These are phyloP conservation scores for Lordiphosa collinella DNA, from an alignment of 1,140 invertebrate species.

Conservation along the genomic window DNA sequence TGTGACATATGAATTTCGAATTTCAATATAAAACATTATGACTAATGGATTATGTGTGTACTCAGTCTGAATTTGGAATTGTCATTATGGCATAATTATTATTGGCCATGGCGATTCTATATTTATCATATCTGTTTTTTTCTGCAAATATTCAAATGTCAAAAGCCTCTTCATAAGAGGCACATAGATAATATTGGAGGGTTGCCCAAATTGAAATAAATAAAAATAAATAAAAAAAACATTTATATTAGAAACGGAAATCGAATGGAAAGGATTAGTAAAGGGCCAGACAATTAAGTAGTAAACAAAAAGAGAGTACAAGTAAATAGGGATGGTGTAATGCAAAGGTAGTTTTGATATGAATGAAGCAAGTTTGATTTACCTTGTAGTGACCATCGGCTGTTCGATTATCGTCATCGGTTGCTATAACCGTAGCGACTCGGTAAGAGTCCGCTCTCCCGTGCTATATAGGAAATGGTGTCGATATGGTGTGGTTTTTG, in stretches of 20 bases:
- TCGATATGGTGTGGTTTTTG: slow-evolving; percentile 7
- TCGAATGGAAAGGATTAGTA: slow-evolving; percentile 22
- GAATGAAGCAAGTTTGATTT: slow-evolving; percentile 66
- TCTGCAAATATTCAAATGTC: slow-evolving; percentile 51
- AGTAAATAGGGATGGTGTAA: slow-evolving; percentile 25
- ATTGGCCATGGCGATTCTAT: slow-evolving; percentile 39
- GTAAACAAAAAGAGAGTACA: slow-evolving; percentile 25
- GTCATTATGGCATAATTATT: slow-evolving; percentile 42
- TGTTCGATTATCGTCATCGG: slow-evolving; percentile 96
- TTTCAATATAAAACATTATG: not conserved
- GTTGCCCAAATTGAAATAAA: slow-evolving; percentile 49
- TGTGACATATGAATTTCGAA: not conserved
- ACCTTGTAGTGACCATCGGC: slow-evolving; percentile 96
- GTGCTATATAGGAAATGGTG: slow-evolving; percentile 86
- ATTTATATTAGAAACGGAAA: slow-evolving; percentile 22
- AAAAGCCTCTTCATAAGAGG: slow-evolving; percentile 21
- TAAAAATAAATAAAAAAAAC: slow-evolving; percentile 40
- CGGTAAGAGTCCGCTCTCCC: slow-evolving; percentile 96
- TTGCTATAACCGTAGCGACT: slow-evolving; percentile 91
- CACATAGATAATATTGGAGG: slow-evolving; percentile 53
- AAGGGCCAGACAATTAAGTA: slow-evolving; percentile 7
- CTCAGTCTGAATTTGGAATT: slow-evolving; percentile 7
- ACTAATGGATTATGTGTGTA: not conserved
- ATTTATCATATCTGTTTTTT: slow-evolving; percentile 53
- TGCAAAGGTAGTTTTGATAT: slow-evolving; percentile 11